Evolutionary conservation across 1,140 invertebrate species (phyloP).

Genomic region (Battus philenor): DNA sequence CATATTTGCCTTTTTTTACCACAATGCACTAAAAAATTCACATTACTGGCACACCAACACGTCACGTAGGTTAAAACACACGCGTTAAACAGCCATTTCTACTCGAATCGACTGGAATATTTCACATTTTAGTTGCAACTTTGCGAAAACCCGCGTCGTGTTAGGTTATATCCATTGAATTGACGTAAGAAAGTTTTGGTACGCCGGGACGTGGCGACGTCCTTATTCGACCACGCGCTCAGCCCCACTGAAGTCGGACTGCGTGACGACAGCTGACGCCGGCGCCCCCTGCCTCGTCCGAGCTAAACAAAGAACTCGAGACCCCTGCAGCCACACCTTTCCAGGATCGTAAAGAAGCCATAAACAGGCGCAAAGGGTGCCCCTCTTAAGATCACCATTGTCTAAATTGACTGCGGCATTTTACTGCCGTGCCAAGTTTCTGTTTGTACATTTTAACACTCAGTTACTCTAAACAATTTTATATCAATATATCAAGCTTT

Average conservation of each 20-base stretch:
- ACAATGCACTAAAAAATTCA: constrained; percentile 45
- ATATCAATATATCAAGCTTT: too few species aligned
- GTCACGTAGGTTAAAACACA: constrained; percentile 35
- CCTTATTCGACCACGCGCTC: constrained; percentile 20
- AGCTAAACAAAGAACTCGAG: constrained; percentile 32
- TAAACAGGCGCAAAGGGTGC: constrained; percentile 5
- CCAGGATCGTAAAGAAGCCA: constrained; percentile 12
- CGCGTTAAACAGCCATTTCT: constrained; percentile 33
- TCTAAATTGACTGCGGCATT: constrained; percentile 2
- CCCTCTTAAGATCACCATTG: constrained; percentile 1
- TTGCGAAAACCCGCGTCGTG: constrained; percentile 35
- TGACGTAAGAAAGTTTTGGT: constrained; percentile 70
- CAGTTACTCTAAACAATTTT: too few species aligned
- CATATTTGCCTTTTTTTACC: constrained; percentile 46
- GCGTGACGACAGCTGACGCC: constrained; percentile 21
- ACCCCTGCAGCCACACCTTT: constrained; percentile 18
- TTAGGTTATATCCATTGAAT: constrained; percentile 75
- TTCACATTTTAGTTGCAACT: constrained; percentile 48
- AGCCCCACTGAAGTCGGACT: constrained; percentile 37
- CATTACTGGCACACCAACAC: constrained; percentile 48
- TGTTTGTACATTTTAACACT: neutral
- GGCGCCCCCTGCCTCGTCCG: constrained; percentile 28
- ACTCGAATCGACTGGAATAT: constrained; percentile 24
- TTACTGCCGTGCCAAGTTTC: neutral
- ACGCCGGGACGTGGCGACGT: constrained; percentile 25